Evolutionary conservation across 2,888 invertebrate species (phyloP), one percentile per base, ranked within the genome.

Genomic region (Zaprionus obscuricornis): DNA sequence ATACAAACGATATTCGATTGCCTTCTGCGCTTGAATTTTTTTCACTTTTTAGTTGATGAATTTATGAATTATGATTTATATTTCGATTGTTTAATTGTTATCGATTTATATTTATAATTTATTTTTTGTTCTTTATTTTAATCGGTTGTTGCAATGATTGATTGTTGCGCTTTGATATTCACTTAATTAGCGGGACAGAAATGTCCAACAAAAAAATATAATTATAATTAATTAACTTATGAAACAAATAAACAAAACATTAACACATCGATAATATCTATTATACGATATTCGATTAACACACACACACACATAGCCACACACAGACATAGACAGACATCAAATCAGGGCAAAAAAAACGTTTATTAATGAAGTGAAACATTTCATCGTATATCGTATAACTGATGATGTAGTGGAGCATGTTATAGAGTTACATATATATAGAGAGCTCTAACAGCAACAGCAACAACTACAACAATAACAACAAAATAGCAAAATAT

Each of bases 151-250:
- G 71, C 72, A 62, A 70, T 71, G 74, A 83, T 78, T 78, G 74
- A 84, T 71, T 85, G 85, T 85, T 83, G 81, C 77, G 83, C 82
- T 83, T 83, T 76, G 74, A 76, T n/a, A n/a, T 66, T 83, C 84
- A 79, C 76, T 45, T 66, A 76, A 76, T 65, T 74, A 85, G 85
- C 76, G 50, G 75, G 66, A 74, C 54, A 62, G 78, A 74, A 81
- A 72, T 81, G 62, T 57, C 17, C 39, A 71, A 51, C 39, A 49
- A 40, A 49, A 56, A 60, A n/a, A 17, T 33, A 31, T 17, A 31
- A 31, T 18, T n/a, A n/a, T n/a, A n/a, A n/a, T n/a, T n/a, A n/a
- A n/a, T n/a, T n/a, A n/a, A n/a, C n/a, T n/a, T n/a, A n/a, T n/a
- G n/a, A n/a, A n/a, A n/a, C n/a, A n/a, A n/a, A n/a, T n/a, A n/a